Base-by-base conservation (phyloP, 2,797 vertebrate species). In the Ibycter americanus region DNA sequence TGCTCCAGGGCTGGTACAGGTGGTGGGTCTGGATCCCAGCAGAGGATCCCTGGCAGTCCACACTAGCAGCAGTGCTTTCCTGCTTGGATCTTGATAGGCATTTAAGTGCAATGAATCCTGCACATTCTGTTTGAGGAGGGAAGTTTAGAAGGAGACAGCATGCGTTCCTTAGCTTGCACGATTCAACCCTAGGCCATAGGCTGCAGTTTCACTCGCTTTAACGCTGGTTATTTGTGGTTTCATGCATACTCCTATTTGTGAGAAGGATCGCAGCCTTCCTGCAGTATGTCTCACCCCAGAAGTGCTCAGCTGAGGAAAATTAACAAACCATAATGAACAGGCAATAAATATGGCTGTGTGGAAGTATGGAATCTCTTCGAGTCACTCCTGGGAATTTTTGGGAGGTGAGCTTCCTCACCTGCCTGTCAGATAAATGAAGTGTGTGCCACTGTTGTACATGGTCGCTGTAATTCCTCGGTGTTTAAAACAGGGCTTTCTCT, bases 1-100 rank as follows among this genome's bases (percentile, higher is more conserved):
- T 47, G 3, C 71, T 18, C 12, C 25, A 44, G 74, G 79, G 40
- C 23, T 42, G 74, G 66, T 23, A 4, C 0, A 1, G 49, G 4
- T 27, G 42, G 7, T 23, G 51, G 54, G 20, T 44, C 25, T 13
- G 5, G 52, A 34, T 36, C 58, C 52, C 58, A 20, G 40, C 4
- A 1, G 49, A 15, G 44, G 29, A 26, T 59, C 74, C 74, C 20
- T 32, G 91, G 20, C 66, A 14, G 49, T 4, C 55, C 42, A 3
- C 11, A 0, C 12, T 7, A 15, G 36, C 47, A 56, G 34, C 49
- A 21, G 59, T 40, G 52, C 34, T 61, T n/a, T 65, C 47, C 54
- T 34, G 16, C 1, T 49, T 76, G 71, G 47, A 27, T 56, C 61
- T 52, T 12, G 36, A 13, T 25, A 2, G 0, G 12, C 15, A 0